Conservation (phyloP, 2,888 invertebrate genomes). For the Nemotelus pantherinus region DNA sequence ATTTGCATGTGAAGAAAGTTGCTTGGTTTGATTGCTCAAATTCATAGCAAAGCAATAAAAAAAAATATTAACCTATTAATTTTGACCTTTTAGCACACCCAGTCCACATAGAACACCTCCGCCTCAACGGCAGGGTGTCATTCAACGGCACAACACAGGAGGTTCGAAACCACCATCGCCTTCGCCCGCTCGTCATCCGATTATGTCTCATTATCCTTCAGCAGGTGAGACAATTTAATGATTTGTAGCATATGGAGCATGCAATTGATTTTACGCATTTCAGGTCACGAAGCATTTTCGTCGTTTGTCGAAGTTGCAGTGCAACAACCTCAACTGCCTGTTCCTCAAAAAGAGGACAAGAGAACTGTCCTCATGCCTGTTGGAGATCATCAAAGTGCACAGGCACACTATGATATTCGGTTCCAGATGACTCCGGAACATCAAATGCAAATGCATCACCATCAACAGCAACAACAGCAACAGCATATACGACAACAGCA, state of each 20-base stretch:
- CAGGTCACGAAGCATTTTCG: slow-evolving; percentile 86
- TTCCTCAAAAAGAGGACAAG: slow-evolving; percentile 71
- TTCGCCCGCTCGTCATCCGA: slow-evolving; percentile 65
- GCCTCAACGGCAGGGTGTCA: slow-evolving; percentile 76
- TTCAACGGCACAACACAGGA: slow-evolving; percentile 77
- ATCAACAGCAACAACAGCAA: slow-evolving; percentile 61
- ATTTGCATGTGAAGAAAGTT: no score
- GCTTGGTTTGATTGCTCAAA: no score
- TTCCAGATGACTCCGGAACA: slow-evolving; percentile 68
- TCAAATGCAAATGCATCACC: slow-evolving; percentile 64
- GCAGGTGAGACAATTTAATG: slow-evolving; percentile 62
- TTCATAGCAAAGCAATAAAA: no score
- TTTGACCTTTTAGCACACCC: slow-evolving; percentile 58
- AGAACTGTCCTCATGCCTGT: slow-evolving; percentile 54
- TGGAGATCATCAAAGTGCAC: slow-evolving; percentile 53
- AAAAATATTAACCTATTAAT: no score
- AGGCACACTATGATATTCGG: slow-evolving; percentile 62
- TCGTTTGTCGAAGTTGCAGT: slow-evolving; percentile 92
- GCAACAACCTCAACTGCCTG: slow-evolving; percentile 87
- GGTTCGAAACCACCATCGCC: slow-evolving; percentile 67
- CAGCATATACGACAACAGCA: slow-evolving; percentile 58
- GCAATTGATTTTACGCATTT: slow-evolving; percentile 32
- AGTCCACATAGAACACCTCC: slow-evolving; percentile 66
- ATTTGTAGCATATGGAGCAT: no score
- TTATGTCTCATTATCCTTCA: slow-evolving; percentile 64